Evolutionary conservation across 2,888 invertebrate species (phyloP).

Genomic region (Drosophila macrothrix): DNA sequence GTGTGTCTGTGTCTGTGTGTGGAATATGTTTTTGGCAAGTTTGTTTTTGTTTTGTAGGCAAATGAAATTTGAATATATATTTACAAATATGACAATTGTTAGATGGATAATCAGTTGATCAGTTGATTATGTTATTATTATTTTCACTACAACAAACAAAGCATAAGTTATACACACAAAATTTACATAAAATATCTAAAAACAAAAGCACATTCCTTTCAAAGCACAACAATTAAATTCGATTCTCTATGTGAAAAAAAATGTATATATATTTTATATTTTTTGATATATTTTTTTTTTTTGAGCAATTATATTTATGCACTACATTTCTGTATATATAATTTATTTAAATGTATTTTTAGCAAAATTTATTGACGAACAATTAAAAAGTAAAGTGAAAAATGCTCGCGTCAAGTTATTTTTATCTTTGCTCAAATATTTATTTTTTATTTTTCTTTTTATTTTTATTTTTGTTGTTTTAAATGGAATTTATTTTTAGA

Average conservation of each 20-base stretch:
- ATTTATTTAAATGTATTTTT: slow-evolving; percentile 53
- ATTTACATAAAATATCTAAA: slow-evolving; percentile 80
- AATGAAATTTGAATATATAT: background rate
- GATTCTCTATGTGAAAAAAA: slow-evolving; percentile 34
- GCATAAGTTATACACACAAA: slow-evolving; percentile 58
- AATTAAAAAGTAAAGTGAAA: slow-evolving; percentile 27
- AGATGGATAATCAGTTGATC: background rate
- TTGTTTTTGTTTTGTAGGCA: slow-evolving; percentile 26
- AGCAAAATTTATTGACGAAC: slow-evolving; percentile 40
- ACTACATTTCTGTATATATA: slow-evolving; percentile 25
- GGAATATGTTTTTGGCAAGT: slow-evolving; percentile 15
- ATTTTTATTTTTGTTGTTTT: slow-evolving; percentile 64
- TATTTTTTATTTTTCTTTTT: slow-evolving; percentile 3
- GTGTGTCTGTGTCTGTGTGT: background rate
- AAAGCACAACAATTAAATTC: slow-evolving; percentile 73
- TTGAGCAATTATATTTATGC: slow-evolving; percentile 31
- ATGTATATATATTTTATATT: slow-evolving; percentile 18
- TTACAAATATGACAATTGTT: slow-evolving; percentile 5
- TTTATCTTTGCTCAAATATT: slow-evolving; percentile 29
- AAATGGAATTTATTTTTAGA: slow-evolving; percentile 78
- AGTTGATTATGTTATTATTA: slow-evolving; percentile 7
- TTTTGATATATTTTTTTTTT: slow-evolving; percentile 7
- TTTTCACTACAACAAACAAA: slow-evolving; percentile 69
- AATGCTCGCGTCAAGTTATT: slow-evolving; percentile 38
- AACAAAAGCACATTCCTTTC: slow-evolving; percentile 77